Base-by-base conservation (phyloP, 2,113 vertebrate species). In the Corythaeola cristata region DNA sequence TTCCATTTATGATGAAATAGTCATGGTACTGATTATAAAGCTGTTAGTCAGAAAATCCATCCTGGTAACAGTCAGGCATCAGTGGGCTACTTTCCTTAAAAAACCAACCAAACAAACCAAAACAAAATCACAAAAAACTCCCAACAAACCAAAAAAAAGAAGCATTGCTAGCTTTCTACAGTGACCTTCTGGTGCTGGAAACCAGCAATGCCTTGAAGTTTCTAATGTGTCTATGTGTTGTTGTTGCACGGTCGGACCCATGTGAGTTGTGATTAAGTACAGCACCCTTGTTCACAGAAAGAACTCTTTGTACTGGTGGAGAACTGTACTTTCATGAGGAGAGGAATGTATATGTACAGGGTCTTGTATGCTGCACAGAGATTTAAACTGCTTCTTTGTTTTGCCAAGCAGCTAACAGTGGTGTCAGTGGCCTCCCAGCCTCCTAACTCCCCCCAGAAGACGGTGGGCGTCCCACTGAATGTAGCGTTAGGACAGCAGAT, bases 401-500 rank as follows among this genome's bases (percentile, higher is more conserved):
- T 97, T 96, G 74, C 93, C 93, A 74, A 95, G 58, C 98, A 99
- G 98, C 97, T 99, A 67, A 99, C 99, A 6, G 98, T 99, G 96
- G 98, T 99, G 55, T 99, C 99, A 10, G 98, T 99, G 97, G 98
- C 98, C 24, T 98, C 98, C 6, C 98, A 98, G 90, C 98, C 98
- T 88, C 98, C 98, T 79, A 98, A 21, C 96, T 98, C 98, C 59
- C 98, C 99, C 35, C 99, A 99, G 98, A 99, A 99, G 96, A 98
- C 99, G 1, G 97, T 99, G 89, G 76, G 98, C 11, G 96, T 99
- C 80, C 99, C 99, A 8, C 97, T 99, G 89, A 99, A 98, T 60
- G 97, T 99, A 94, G 98, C 98, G 7, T 98, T 99, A 66, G 98
- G 99, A 81, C 99, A 99, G 97, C 99, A 99, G 98, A 98, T 99